These are phyloP conservation scores for Heliconius cydno DNA, from an alignment of 2,888 invertebrate genomes.

Conservation along the genomic window DNA sequence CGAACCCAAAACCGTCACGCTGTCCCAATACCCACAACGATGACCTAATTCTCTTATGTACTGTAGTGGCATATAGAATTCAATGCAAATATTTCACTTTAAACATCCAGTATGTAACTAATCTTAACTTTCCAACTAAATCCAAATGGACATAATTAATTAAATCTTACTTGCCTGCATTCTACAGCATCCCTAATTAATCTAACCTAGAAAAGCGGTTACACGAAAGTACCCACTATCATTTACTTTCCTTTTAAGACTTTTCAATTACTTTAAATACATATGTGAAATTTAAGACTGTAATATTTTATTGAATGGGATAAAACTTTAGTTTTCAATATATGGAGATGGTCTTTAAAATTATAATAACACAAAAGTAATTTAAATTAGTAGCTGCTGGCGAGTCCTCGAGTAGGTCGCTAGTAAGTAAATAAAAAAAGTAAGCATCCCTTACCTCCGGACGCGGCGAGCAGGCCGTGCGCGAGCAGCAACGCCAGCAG, in stretches of 20 bases:
- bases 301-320: no score
- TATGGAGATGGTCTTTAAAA: no score
- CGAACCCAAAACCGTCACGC: no score
- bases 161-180: slow-evolving; percentile 28
- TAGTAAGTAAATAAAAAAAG: neutral
- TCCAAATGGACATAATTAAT: slow-evolving; percentile 37
- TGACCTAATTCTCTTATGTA: no score
- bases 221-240: slow-evolving; percentile 15
- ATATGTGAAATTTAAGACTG: neutral
- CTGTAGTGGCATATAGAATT: neutral
- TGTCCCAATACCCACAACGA: neutral
- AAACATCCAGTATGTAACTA: slow-evolving; percentile 16
- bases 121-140: slow-evolving; percentile 28
- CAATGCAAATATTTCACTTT: neutral
- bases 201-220: slow-evolving; percentile 32
- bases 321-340: no score
- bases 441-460: slow-evolving; percentile 65
- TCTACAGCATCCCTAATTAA: slow-evolving; percentile 30
- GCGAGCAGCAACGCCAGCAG: slow-evolving; percentile 79
- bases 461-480: slow-evolving; percentile 81
- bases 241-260: slow-evolving; percentile 6
- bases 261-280: neutral
- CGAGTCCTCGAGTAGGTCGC: no score
- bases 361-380: no score
- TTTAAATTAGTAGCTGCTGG: no score